These are phyloP conservation scores for Urocyon cinereoargenteus DNA, from an alignment of 2,797 vertebrate species.

Conservation along the genomic window DNA sequence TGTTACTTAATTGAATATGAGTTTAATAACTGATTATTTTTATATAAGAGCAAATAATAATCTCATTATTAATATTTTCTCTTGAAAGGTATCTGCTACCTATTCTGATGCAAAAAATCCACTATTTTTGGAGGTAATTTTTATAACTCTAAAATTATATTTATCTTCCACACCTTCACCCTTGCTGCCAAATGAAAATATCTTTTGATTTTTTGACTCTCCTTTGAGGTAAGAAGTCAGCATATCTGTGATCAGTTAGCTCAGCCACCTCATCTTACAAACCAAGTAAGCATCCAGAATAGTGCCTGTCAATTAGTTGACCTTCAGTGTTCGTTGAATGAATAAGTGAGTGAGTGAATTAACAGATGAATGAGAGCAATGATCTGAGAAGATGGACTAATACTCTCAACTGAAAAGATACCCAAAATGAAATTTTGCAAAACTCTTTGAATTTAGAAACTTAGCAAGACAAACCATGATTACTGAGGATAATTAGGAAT, in stretches of 20 bases:
- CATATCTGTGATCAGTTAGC: neutral
- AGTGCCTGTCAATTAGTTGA: neutral
- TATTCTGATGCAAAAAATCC: neutral
- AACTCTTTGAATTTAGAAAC: neutral
- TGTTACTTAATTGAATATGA: neutral
- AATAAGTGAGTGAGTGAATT: neutral
- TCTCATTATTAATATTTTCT: neutral
- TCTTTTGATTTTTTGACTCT: neutral
- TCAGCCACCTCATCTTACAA: neutral
- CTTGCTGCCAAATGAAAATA: neutral
- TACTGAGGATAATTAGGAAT: neutral
- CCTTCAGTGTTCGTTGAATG: no score
- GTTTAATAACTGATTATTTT: neutral
- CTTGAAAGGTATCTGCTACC: neutral
- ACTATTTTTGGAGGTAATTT: neutral
- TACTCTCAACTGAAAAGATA: neutral
- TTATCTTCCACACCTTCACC: neutral
- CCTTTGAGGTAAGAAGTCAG: neutral
- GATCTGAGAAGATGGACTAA: neutral
- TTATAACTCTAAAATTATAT: neutral
- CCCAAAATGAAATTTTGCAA: neutral
- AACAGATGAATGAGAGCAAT: neutral
- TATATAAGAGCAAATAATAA: neutral
- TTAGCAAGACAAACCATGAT: neutral
- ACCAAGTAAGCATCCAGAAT: neutral